phyloP scores from a whole-genome alignment of 2,113 vertebrate genomes.

The Mungos mungo region DNA sequence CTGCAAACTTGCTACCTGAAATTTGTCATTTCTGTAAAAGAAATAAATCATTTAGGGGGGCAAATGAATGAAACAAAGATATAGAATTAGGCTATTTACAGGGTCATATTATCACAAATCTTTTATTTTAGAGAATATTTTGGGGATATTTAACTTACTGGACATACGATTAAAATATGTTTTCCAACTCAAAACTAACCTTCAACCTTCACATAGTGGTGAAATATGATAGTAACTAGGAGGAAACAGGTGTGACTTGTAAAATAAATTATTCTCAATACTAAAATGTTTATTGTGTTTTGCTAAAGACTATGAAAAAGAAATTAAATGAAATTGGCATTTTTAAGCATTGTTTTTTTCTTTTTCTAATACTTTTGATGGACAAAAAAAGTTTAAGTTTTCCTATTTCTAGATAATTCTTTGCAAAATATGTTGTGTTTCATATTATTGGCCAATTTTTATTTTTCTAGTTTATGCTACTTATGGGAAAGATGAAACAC shows the following conservation, averaged over 20 bases:
- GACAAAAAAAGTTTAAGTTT: neutral
- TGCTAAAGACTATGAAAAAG: conserved; percentile 17
- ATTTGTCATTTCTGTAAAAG: neutral
- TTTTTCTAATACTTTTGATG: neutral
- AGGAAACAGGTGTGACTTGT: neutral
- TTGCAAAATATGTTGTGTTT: conserved; percentile 23
- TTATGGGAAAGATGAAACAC: conserved; percentile 29
- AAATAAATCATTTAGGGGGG: neutral
- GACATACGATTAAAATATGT: neutral
- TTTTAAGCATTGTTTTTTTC: conserved; percentile 23
- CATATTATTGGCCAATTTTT: neutral
- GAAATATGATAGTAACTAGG: neutral
- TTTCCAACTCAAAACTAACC: conserved; percentile 17
- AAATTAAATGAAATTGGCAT: neutral
- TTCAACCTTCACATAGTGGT: neutral
- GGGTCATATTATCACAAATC: neutral
- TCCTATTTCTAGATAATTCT: neutral
- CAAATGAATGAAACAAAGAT: neutral
- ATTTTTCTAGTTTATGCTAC: conserved; percentile 30
- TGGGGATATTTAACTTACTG: conserved; percentile 8
- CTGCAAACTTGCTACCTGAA: neutral
- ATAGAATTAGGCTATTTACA: neutral
- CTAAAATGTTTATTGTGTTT: conserved; percentile 8
- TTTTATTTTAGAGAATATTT: conserved; percentile 15
- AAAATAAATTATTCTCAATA: neutral